These are phyloP conservation scores for Amphiduros pacificus DNA, from an alignment of 2,888 invertebrate genomes.

Conservation along the genomic window DNA sequence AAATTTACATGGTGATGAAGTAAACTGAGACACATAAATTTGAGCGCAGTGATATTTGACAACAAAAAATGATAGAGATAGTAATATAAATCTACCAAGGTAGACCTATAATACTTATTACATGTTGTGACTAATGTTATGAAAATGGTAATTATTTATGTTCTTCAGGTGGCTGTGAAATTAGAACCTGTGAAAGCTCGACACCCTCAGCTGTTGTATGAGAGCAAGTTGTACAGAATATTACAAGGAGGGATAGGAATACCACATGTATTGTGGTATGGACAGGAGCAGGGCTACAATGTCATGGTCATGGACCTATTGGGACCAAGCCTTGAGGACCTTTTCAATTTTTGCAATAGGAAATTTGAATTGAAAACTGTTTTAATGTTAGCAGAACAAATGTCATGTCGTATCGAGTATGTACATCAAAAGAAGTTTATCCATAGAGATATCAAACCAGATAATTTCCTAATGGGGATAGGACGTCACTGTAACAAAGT, in stretches of 20 bases:
- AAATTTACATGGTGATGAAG: too few relatives aligned
- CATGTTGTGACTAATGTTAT: too few relatives aligned
- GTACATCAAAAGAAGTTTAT: constrained; percentile 92
- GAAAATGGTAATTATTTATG: too few relatives aligned
- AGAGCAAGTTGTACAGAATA: constrained; percentile 61
- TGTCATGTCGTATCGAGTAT: constrained; percentile 82
- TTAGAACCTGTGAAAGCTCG: constrained; percentile 59
- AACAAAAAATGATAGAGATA: too few relatives aligned
- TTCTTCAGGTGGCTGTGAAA: constrained; percentile 62
- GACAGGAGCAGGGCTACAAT: constrained; percentile 85
- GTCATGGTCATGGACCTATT: constrained; percentile 97
- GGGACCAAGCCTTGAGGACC: constrained; percentile 95
- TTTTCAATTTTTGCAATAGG: constrained; percentile 97
- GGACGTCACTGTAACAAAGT: constrained; percentile 62
- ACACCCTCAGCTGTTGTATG: constrained; percentile 62
- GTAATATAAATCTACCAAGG: too few relatives aligned
- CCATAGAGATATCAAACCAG: constrained; percentile 89
- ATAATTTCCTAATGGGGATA: constrained; percentile 63
- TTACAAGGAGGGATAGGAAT: constrained; percentile 62
- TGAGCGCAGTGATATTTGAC: too few relatives aligned
- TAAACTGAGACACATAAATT: too few relatives aligned
- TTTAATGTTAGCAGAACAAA: constrained; percentile 93
- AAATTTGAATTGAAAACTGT: constrained; percentile 99
- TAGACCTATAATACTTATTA: too few relatives aligned
- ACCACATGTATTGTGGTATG: constrained; percentile 56